Base-by-base conservation (phyloP, 2,888 invertebrate species). In the Xanthorhoe spadicearia region DNA sequence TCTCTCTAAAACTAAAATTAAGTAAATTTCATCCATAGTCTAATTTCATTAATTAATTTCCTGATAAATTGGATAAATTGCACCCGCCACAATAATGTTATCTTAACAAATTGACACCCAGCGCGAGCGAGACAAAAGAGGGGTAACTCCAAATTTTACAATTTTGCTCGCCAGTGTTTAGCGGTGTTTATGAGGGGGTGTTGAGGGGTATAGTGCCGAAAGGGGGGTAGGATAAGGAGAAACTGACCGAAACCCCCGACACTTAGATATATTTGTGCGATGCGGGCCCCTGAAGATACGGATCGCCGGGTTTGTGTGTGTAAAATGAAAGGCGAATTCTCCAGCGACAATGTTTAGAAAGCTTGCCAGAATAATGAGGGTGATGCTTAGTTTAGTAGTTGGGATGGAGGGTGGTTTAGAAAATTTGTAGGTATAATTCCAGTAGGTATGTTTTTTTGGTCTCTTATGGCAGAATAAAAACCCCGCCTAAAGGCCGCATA, bases 191-290 rank as follows among this genome's bases (percentile, higher is more conserved):
- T 89, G 84, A 88, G 83, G 86, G 84, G 83, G 65, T 59, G 64
- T 72, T 64, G 72, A 76, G 79, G 77, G 77, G 78, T 73, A 86
- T 90, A 91, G 90, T 90, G 88, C 80, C 81, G 83, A 85, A 85
- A 82, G 80, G 87, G 88, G 82, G 81, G 81, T 83, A 86, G 88
- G 89, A 87, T 87, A 90, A 91, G 90, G 89, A 88, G 89, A 82
- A 81, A 82, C 81, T 84, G 86, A 80, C 83, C 84, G 78, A 83
- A 83, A 83, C 88, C 85, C 89, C 87, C 86, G 79, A 81, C 88
- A 88, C 89, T 90, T 90, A 87, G 88, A 90, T 91, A 88, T 89
- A 88, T 88, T 87, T 86, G 87, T 82, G 81, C 83, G 83, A 83
- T 82, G 87, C 75, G 79, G 82, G 82, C 82, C 86, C 84, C 82